Base-by-base conservation (phyloP, 2,888 invertebrate genomes). In the Pseudeuparius sepicola region DNA sequence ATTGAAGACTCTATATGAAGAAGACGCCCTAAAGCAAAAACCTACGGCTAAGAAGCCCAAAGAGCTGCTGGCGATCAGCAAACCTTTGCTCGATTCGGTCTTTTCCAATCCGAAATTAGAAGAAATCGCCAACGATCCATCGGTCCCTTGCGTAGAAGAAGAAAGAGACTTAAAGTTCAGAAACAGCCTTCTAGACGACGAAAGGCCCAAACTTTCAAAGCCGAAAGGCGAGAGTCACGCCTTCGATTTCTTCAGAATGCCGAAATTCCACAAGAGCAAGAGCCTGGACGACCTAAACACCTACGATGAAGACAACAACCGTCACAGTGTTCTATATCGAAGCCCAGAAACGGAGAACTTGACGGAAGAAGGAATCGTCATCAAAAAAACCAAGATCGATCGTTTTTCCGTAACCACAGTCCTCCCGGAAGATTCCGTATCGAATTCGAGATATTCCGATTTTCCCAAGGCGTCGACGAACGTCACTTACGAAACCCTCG, bases 31-130 rank as follows among this genome's bases (percentile, higher is more conserved):
- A 29, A 52, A 42, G 18, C 42, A 45, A 12, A 55, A 52, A 41
- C 61, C 56, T 0, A 42, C 52, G 3, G 55, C 56, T 9, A 52
- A 50, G 13, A 56, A 52, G 38, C 47, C 55, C 1, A 59, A 56
- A 48, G 54, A 47, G 41, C 54, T 50, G 29, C 50, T 54, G 9
- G 58, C 58, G 4, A 60, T 61, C 30, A 62, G 54, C 44, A 61
- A 58, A 40, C 60, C 60, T 1, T 45, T 59, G 2, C 29, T 60
- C 26, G 48, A 48, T 29, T 61, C 61, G 0, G 59, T 61, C 4
- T 45, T 56, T 18, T 36, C 45, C 1, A 60, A 61, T 45, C 57
- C 58, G 0, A 54, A 53, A 39, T 37, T 61, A 18, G 50, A 55
- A 25, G 45, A 51, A 31, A 55, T 59, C 5, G 48, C 51, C 4